Conservation (phyloP, 2,797 vertebrate species). For the Amblyopsis hoosieri region DNA sequence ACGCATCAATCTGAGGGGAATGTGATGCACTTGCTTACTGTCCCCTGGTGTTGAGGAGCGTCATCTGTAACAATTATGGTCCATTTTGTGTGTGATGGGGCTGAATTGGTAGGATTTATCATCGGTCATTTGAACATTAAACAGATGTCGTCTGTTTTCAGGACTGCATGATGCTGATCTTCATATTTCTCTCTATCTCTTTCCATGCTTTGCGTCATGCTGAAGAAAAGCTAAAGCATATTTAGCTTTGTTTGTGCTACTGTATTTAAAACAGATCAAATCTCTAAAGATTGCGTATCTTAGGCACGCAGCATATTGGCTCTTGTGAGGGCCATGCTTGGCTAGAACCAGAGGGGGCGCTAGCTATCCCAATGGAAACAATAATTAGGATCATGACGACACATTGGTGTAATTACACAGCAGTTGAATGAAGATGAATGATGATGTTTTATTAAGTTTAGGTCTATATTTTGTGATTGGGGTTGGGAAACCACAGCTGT, state of each 20-base stretch:
- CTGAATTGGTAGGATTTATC: slow-evolving; percentile 26
- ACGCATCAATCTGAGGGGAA: slow-evolving; percentile 18
- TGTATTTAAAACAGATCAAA: not conserved
- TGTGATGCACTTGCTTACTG: slow-evolving; percentile 33
- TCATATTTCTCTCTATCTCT: not conserved
- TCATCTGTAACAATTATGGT: slow-evolving; percentile 27
- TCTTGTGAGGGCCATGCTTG: not conserved
- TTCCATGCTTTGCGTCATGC: slow-evolving; percentile 1
- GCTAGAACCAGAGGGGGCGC: slow-evolving; percentile 1
- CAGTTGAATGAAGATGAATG: slow-evolving; percentile 1
- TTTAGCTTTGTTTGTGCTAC: not conserved
- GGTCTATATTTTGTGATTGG: slow-evolving; percentile 1
- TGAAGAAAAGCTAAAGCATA: too few species aligned
- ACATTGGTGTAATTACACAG: not conserved
- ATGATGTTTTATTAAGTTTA: not conserved
- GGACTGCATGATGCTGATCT: not conserved
- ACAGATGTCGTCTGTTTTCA: slow-evolving; percentile 23
- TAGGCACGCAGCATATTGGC: not conserved
- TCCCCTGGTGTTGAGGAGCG: slow-evolving; percentile 14
- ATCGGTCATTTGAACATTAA: slow-evolving; percentile 32
- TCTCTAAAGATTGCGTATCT: too few species aligned
- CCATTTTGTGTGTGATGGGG: slow-evolving; percentile 14
- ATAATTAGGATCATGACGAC: not conserved
- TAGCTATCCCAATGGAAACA: not conserved
- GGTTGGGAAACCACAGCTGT: slow-evolving; percentile 1